These are phyloP conservation scores for Leptothorax acervorum DNA, from an alignment of 2,888 invertebrate species.

Conservation along the genomic window DNA sequence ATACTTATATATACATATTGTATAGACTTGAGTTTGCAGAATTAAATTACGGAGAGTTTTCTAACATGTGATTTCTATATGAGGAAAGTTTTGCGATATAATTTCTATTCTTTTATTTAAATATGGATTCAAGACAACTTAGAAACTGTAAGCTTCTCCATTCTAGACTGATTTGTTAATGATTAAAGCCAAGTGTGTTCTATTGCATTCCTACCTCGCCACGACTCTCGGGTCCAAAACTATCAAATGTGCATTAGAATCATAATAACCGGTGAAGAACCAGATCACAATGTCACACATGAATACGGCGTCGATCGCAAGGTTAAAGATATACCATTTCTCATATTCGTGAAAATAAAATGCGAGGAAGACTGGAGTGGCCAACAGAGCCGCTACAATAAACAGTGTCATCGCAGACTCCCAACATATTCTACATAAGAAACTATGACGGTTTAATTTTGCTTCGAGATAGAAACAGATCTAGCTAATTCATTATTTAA, in stretches of 20 bases:
- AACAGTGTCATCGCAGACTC: slow-evolving; percentile 80
- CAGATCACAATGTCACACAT: slow-evolving; percentile 79
- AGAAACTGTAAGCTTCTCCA: background rate
- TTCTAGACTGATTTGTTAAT: background rate
- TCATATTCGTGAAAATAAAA: slow-evolving; percentile 74
- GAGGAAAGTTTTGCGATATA: background rate
- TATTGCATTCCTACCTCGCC: slow-evolving; percentile 68
- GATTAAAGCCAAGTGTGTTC: background rate
- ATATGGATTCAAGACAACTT: background rate
- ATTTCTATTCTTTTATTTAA: background rate
- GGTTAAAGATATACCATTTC: slow-evolving; percentile 67
- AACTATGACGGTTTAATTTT: background rate
- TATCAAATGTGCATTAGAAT: slow-evolving; percentile 76
- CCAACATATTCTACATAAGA: slow-evolving; percentile 79
- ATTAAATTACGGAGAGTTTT: background rate
- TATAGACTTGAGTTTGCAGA: background rate
- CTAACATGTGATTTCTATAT: background rate
- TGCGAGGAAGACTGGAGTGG: slow-evolving; percentile 80
- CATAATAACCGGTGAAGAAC: slow-evolving; percentile 84
- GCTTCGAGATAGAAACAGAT: background rate
- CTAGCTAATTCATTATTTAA: background rate
- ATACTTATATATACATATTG: background rate
- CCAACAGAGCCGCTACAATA: slow-evolving; percentile 76
- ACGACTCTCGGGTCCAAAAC: slow-evolving; percentile 79
- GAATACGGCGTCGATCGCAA: slow-evolving; percentile 78